Percentiles rank a stretch among this genome's conserved stretches.
phyloP scores from a whole-genome alignment of 2,888 invertebrate genomes.

The Cryptocephalus moraei region DNA sequence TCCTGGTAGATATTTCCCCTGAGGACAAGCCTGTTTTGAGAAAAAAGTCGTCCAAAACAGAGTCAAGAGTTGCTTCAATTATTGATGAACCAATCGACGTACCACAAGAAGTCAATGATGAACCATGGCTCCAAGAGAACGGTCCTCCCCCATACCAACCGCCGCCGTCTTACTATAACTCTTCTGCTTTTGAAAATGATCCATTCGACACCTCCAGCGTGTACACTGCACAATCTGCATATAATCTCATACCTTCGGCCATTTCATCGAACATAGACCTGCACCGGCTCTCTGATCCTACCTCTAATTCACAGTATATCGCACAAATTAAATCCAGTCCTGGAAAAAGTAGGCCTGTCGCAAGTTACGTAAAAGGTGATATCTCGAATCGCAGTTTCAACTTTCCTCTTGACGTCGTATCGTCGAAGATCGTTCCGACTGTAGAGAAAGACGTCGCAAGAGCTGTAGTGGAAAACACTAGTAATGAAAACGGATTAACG shows the following conservation, averaged over 20 bases:
- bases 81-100: conserved; percentile 68
- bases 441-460: conserved; percentile 18
- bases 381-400: conserved; percentile 22
- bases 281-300: too few relatives aligned
- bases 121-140: conserved; percentile 3
- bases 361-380: conserved; percentile 19
- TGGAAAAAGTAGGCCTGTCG: conserved; percentile 1
- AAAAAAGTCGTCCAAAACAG: conserved; percentile 6
- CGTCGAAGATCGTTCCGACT: conserved; percentile 16
- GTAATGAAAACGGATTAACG: conserved; percentile 7
- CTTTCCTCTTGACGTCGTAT: conserved; percentile 15
- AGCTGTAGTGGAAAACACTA: conserved; percentile 5
- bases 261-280: too few relatives aligned
- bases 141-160: conserved; percentile 43
- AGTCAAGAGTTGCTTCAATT: conserved; percentile 41
- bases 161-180: conserved; percentile 47
- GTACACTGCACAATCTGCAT: conserved; percentile 1
- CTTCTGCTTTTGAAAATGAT: conserved; percentile 41
- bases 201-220: conserved; percentile 56
- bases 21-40: conserved; percentile 32
- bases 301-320: too few relatives aligned
- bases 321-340: conserved; percentile 1
- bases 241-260: too few relatives aligned
- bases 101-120: conserved; percentile 45
- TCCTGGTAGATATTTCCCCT: conserved; percentile 66